phyloP scores from a whole-genome alignment of 2,888 invertebrate species.

The Rhopalosiphum nymphaeae region DNA sequence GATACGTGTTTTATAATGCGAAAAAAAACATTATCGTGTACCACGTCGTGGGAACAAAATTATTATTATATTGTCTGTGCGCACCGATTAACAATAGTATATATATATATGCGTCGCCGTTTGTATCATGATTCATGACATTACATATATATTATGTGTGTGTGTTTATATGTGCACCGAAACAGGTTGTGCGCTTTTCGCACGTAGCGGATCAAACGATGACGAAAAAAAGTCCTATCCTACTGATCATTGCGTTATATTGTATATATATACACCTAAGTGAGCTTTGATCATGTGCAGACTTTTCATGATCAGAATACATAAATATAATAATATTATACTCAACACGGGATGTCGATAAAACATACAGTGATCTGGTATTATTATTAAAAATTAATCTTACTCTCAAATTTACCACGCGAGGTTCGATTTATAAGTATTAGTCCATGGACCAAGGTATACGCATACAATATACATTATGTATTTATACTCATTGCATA shows the following conservation, averaged over 20 bases:
- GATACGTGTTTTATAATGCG: neutral
- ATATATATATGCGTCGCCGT: neutral
- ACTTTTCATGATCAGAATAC: neutral
- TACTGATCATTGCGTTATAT: neutral
- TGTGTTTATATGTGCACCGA: neutral
- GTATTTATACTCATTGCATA: no score
- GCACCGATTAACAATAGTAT: neutral
- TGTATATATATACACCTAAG: neutral
- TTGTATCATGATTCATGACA: neutral
- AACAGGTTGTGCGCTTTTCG: neutral
- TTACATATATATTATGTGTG: neutral
- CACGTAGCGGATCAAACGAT: neutral
- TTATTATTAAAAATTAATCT: neutral
- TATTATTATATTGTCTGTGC: slow-evolving; percentile 17
- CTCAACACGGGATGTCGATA: neutral
- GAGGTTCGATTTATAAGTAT: neutral
- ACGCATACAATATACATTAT: no score
- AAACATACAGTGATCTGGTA: neutral
- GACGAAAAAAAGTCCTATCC: neutral
- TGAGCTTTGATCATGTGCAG: neutral
- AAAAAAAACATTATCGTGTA: neutral
- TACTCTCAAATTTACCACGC: neutral
- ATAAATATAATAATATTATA: neutral
- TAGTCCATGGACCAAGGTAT: neutral
- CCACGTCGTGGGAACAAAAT: neutral